Base-by-base conservation (phyloP, 1,140 invertebrate genomes). In the Penaeus indicus region DNA sequence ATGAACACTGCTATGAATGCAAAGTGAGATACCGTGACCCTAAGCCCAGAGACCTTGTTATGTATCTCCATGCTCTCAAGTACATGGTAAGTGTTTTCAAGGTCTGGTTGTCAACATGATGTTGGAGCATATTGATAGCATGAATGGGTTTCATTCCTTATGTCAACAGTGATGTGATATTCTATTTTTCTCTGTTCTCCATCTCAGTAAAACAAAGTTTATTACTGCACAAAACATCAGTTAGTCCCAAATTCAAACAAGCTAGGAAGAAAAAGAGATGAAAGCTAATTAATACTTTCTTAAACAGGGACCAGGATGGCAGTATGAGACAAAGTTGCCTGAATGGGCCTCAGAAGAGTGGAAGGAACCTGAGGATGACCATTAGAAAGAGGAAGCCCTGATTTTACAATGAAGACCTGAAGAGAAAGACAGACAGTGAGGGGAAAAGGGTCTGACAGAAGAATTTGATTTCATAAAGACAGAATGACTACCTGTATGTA, bases 51-150 rank as follows among this genome's bases (percentile, higher is more conserved):
- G 97, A 99, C 92, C 94, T 99, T 25, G 95, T 98, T 86, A 98
- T 99, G 97, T 99, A 98, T 93, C 94, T 99, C 22, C 98, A 99
- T 93, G 97, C 97, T 25, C 97, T 97, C 95, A 96, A 96, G 92
- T 99, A 98, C 92, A 96, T 95, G 94, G 96, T 94, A 92, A 91
- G 91, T 89, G 19, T 69, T 22, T 16, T 22, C 5, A 13, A 18
- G 3, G 0, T 3, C 77, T 10, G n/a, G 18, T 18, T 60, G 22
- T 10, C 63, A 16, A 63, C 21, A 54, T 16, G 18, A 18, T 32
- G 16, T 83, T 21, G 18, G 47, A 25, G 7, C 60, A 54, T 86
- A 32, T n/a, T 5, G 18, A 62, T 18, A 25, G 11, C 3, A 38
- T 86, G 42, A n/a, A 21, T 47, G 27, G 0, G 54, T 22, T 11